Percentiles rank a stretch among this genome's conserved stretches.
Evolutionary conservation across 2,797 vertebrate species (phyloP).

Genomic region (Peromyscus nudipes): DNA sequence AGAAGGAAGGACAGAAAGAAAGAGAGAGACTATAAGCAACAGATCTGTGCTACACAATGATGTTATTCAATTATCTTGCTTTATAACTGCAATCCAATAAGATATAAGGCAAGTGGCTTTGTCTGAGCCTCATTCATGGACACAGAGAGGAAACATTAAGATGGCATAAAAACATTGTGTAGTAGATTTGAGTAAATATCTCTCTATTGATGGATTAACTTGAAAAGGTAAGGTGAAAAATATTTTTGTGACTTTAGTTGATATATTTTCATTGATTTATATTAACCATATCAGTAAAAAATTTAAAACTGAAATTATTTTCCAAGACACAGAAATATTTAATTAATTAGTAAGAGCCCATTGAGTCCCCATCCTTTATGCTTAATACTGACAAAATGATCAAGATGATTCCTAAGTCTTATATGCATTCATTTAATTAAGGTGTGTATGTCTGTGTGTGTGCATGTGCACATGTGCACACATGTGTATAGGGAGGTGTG

Average conservation of each 20-base stretch:
- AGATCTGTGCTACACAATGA: not conserved
- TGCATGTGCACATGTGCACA: not conserved
- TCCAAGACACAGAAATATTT: not conserved
- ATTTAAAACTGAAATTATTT: not conserved
- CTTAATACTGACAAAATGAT: not conserved
- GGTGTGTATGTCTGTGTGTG: not conserved
- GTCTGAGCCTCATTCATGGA: not conserved
- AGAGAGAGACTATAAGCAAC: not conserved
- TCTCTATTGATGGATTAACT: not conserved
- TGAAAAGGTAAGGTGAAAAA: not conserved
- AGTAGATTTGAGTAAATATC: not conserved
- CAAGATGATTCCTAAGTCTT: not conserved
- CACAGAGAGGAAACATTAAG: not conserved
- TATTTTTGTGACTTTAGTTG: not conserved
- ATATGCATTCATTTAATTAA: not conserved
- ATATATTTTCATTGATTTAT: not conserved
- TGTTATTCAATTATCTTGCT: not conserved
- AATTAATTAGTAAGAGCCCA: not conserved
- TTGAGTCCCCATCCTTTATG: not conserved
- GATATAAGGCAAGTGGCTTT: not conserved
- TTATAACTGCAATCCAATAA: not conserved
- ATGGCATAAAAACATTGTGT: not conserved
- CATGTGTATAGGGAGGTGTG: not conserved
- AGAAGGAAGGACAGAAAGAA: not conserved
- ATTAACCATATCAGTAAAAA: not conserved